Base-by-base conservation (phyloP, 2,797 vertebrate species). In the Lophotriccus pileatus region DNA sequence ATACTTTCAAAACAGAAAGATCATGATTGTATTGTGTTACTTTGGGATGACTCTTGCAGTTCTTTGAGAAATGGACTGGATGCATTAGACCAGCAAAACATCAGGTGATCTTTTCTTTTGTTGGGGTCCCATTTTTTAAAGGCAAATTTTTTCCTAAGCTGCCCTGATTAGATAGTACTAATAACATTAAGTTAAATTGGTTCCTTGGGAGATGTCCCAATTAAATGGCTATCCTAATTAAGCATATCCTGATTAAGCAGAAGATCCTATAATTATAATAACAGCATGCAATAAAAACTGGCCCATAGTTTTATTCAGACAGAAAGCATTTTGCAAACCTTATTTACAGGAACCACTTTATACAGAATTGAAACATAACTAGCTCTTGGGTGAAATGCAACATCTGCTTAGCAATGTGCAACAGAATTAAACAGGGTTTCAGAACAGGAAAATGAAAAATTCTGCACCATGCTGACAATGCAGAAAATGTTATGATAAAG, bases 191-290 rank as follows among this genome's bases (percentile, higher is more conserved):
- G 44, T 7, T 91, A 91, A 94, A 96, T n/a, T 87, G 89, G 93
- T 94, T 97, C 94, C 96, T 93, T 95, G 95, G 95, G 96, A 97
- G 70, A 96, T 93, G 95, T 91, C 89, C 95, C 95, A 96, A 93
- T 97, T 97, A 96, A 96, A 95, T 93, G 94, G 83, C 96, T 95
- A 93, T 94, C 92, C 95, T 96, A 96, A 94, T 96, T 96, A 97
- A 96, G 91, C 74, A 88, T 52, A 94, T 96, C 96, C 96, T 97
- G 95, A 96, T 97, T 94, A 97, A 96, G 88, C 85, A 97, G 87
- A 94, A 93, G 53, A 91, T 91, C 70, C 64, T 95, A 96, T 97
- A 96, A 97, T 96, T 96, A 94, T 96, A 94, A 76, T 92, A 96
- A 94, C 32, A 94, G 87, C 79, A 67, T 93, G 74, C 93, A 96